Percentiles rank a stretch among this genome's conserved stretches.
Evolutionary conservation across 1,140 invertebrate species (phyloP).

Genomic region (Leptinotarsa lineolata): DNA sequence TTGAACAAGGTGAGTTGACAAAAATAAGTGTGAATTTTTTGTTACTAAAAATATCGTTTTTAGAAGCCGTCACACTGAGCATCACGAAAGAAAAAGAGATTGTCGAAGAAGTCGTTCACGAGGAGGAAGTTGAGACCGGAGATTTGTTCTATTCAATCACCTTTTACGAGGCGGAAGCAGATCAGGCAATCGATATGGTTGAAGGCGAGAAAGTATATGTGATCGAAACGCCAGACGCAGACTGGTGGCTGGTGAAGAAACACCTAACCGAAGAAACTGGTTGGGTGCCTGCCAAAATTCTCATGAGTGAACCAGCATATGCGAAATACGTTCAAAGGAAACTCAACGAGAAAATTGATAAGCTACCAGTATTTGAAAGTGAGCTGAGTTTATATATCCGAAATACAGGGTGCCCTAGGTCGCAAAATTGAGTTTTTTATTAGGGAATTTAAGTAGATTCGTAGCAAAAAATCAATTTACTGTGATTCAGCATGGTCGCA

Average conservation of each 20-base stretch:
- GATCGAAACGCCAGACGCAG: constrained; percentile 77
- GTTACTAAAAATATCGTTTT: constrained; percentile 27
- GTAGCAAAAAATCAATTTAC: no score
- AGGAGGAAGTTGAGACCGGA: constrained; percentile 67
- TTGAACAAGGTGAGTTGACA: constrained; percentile 65
- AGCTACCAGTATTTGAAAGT: constrained; percentile 90
- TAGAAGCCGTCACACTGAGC: constrained; percentile 64
- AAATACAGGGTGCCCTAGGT: no score
- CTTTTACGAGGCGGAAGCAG: constrained; percentile 84
- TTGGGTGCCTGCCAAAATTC: constrained; percentile 87
- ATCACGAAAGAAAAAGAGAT: constrained; percentile 63
- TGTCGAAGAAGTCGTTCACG: constrained; percentile 50
- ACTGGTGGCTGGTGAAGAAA: constrained; percentile 93
- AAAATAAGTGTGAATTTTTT: background rate
- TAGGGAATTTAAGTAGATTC: no score
- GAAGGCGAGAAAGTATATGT: constrained; percentile 89
- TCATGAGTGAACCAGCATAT: constrained; percentile 82
- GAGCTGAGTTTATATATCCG: constrained; percentile 56
- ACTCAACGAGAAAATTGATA: constrained; percentile 88
- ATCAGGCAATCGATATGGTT: constrained; percentile 84
- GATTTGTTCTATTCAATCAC: constrained; percentile 82
- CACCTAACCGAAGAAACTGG: constrained; percentile 88
- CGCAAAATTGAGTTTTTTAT: no score
- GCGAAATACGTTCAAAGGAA: constrained; percentile 83
- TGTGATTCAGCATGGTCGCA: no score